Conservation (phyloP, 2,888 invertebrate species). For the Leptinotarsa tumamoca region DNA sequence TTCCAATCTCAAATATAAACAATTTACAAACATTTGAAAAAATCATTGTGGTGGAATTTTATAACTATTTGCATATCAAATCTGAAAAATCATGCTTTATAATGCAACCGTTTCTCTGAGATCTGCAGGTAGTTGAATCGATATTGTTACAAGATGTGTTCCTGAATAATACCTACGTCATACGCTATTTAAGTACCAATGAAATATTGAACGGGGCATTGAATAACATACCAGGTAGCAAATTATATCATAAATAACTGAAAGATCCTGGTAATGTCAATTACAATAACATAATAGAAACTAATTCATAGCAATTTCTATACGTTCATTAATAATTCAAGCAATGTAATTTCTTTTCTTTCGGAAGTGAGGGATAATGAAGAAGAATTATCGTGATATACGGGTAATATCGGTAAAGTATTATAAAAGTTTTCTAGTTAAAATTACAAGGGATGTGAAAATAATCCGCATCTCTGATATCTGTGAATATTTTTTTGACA, state of each 20-base stretch:
- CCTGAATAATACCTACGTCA: not conserved
- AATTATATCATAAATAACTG: constrained; percentile 24
- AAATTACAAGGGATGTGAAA: no score
- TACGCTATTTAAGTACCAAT: constrained; percentile 14
- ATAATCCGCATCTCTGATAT: not conserved
- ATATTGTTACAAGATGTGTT: not conserved
- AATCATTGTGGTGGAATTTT: no score
- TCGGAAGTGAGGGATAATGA: constrained; percentile 2
- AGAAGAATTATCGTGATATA: constrained; percentile 6
- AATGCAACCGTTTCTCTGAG: not conserved
- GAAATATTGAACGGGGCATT: constrained; percentile 14
- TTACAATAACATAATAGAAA: constrained; percentile 28
- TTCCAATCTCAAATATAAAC: no score
- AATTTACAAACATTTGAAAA: no score
- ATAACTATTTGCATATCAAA: no score
- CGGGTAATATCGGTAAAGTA: not conserved
- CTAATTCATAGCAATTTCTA: constrained; percentile 31
- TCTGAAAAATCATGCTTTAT: no score
- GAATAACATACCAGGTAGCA: constrained; percentile 18
- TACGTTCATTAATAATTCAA: constrained; percentile 4
- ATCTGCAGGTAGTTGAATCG: not conserved
- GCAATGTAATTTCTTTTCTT: constrained; percentile 4
- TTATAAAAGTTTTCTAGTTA: not conserved
- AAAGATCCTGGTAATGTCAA: constrained; percentile 22
- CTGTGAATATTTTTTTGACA: not conserved